Percentiles rank a stretch among this genome's conserved stretches.
These are phyloP conservation scores for Blastobasis adustella DNA, from an alignment of 2,888 invertebrate species.

Conservation along the genomic window DNA sequence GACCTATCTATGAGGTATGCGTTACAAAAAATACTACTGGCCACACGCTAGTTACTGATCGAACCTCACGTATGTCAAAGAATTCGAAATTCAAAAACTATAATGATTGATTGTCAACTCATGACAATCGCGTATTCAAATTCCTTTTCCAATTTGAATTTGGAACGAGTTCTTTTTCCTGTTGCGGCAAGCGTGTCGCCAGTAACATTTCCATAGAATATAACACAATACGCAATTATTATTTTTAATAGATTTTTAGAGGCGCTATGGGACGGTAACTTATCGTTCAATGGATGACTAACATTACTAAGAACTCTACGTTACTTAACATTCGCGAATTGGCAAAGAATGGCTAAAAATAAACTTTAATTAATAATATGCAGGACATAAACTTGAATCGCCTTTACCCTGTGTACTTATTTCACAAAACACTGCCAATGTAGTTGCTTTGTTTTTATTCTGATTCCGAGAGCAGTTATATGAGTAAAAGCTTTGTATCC, in stretches of 20 bases:
- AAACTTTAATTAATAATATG: too few relatives aligned
- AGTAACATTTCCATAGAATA: constrained; percentile 46
- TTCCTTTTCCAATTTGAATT: constrained; percentile 63
- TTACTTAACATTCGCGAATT: too few relatives aligned
- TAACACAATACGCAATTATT: constrained; percentile 57
- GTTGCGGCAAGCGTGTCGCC: constrained; percentile 43
- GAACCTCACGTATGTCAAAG: constrained; percentile 52
- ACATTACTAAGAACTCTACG: neutral
- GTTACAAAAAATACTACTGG: constrained; percentile 28
- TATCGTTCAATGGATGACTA: constrained; percentile 2
- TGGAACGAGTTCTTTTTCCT: constrained; percentile 65
- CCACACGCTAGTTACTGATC: constrained; percentile 47
- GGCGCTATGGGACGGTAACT: constrained; percentile 16
- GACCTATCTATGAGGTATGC: constrained; percentile 5
- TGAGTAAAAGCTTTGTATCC: constrained; percentile 10
- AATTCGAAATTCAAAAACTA: constrained; percentile 67
- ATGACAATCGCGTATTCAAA: constrained; percentile 70
- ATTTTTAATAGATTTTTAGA: constrained; percentile 34
- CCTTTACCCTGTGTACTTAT: too few relatives aligned
- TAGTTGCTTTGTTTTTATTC: too few relatives aligned
- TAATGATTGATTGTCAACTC: constrained; percentile 72
- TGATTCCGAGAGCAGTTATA: constrained; percentile 3
- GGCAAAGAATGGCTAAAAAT: too few relatives aligned
- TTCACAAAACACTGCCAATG: too few relatives aligned
- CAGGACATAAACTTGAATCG: too few relatives aligned